These are phyloP conservation scores for Neoascia interrupta DNA, from an alignment of 2,888 invertebrate species.

Conservation along the genomic window DNA sequence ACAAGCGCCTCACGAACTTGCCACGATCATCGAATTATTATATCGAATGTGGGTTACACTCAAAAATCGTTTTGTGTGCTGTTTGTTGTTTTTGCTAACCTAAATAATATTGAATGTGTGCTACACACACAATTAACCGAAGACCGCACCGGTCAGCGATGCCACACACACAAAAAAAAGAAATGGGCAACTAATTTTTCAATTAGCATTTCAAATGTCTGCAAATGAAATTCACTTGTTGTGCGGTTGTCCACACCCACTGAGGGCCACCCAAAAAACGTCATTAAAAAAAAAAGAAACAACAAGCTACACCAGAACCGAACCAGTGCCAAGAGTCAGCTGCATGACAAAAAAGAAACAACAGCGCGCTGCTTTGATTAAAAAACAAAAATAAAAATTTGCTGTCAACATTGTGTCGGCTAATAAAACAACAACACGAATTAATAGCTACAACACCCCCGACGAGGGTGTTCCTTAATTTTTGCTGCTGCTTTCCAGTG, in stretches of 20 bases:
- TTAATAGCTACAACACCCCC: conserved; percentile 13
- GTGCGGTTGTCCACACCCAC: conserved; percentile 54
- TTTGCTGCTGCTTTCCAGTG: no score
- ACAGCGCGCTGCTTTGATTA: conserved; percentile 36
- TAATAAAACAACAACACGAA: conserved; percentile 32
- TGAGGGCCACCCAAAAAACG: conserved; percentile 45
- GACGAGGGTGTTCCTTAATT: no score
- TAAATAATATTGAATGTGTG: conserved; percentile 56
- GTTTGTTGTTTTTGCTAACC: conserved; percentile 51
- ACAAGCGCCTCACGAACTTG: conserved; percentile 61
- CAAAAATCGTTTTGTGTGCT: conserved; percentile 8
- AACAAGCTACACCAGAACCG: background rate
- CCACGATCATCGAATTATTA: conserved; percentile 63
- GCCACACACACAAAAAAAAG: conserved; percentile 24
- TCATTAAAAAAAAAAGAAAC: conserved; percentile 47
- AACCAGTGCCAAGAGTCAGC: background rate
- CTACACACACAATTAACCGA: conserved; percentile 54
- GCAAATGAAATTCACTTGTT: conserved; percentile 67
- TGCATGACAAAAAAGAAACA: conserved; percentile 13
- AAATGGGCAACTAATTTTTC: conserved; percentile 60
- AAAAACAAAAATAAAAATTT: conserved; percentile 36
- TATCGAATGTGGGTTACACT: conserved; percentile 60
- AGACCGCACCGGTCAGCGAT: conserved; percentile 3
- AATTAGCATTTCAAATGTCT: conserved; percentile 66
- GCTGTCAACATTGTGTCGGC: conserved; percentile 51